Conservation (phyloP, 1,140 invertebrate species). For the Andricus grossulariae region DNA sequence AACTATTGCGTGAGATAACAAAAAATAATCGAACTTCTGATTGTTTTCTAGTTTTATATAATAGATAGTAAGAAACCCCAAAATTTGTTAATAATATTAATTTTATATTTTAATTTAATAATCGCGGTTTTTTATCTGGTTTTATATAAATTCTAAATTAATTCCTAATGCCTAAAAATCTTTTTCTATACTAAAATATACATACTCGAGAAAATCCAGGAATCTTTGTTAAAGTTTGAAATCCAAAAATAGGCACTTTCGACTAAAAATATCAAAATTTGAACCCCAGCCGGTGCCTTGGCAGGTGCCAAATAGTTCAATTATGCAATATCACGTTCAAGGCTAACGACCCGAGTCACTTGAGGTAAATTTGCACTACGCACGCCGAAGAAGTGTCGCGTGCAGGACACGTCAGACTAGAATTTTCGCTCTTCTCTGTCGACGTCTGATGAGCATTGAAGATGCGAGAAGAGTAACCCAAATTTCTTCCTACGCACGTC, state of each 20-base stretch:
- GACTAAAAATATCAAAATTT: not conserved
- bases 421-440: slow-evolving; percentile 8
- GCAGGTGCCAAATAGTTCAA: slow-evolving; percentile 16
- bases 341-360: slow-evolving; percentile 15
- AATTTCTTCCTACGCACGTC: slow-evolving; percentile 27
- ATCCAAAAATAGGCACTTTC: not conserved
- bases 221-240: not conserved
- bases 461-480: slow-evolving; percentile 25
- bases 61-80: too few relatives aligned
- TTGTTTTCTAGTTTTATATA: too few relatives aligned
- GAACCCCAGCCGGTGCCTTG: not conserved
- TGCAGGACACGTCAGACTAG: slow-evolving; percentile 8
- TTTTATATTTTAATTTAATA: too few relatives aligned
- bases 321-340: slow-evolving; percentile 29
- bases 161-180: not conserved
- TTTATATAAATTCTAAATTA: not conserved
- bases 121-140: too few relatives aligned
- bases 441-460: slow-evolving; percentile 9
- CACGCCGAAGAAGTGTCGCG: slow-evolving; percentile 11
- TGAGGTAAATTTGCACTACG: slow-evolving; percentile 22
- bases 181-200: not conserved
- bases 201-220: not conserved
- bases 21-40: too few relatives aligned
- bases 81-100: too few relatives aligned
- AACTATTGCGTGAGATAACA: too few relatives aligned